Evolutionary conservation across 35 echinoderm and acorn worm species (phyloP).

Genomic region (Holothuria glaberrima): DNA sequence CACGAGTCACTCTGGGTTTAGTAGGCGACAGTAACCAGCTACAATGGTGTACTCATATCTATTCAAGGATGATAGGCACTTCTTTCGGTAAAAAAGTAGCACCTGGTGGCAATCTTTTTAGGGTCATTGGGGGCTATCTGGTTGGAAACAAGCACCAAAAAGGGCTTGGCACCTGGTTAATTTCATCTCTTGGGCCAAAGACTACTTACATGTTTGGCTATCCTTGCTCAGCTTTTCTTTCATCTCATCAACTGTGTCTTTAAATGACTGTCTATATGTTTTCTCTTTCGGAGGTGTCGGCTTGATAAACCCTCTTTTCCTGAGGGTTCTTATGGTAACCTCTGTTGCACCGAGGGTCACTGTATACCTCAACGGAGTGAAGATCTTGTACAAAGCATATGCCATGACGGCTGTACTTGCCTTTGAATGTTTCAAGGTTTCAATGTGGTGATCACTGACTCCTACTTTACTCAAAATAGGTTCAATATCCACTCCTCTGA

Average conservation of each 20-base stretch:
- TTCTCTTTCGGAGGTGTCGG: constrained; percentile 82
- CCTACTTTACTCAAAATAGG: constrained; percentile 80
- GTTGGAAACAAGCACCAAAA: too few species aligned
- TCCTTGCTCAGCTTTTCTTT: constrained; percentile 71
- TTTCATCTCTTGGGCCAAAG: too few species aligned
- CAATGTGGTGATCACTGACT: constrained; percentile 85
- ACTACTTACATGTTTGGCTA: constrained; percentile 12
- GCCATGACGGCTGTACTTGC: constrained; percentile 90
- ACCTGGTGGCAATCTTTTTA: too few species aligned
- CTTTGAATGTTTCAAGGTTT: constrained; percentile 75
- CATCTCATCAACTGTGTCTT: constrained; percentile 76
- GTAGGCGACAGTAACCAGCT: too few species aligned
- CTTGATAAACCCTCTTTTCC: constrained; percentile 81
- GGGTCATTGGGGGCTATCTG: too few species aligned
- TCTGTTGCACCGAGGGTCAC: constrained; percentile 86
- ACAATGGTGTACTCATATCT: too few species aligned
- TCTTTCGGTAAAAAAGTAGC: too few species aligned
- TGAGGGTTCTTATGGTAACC: constrained; percentile 75
- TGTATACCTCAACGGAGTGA: constrained; percentile 92
- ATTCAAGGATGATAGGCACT: too few species aligned
- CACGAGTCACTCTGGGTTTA: too few species aligned
- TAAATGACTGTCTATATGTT: constrained; percentile 81
- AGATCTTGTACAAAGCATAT: constrained; percentile 96
- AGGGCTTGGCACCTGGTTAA: too few species aligned
- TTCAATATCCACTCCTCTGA: constrained; percentile 92